Conservation (phyloP, 2,888 invertebrate species). For the Drosophila anomalipes region DNA sequence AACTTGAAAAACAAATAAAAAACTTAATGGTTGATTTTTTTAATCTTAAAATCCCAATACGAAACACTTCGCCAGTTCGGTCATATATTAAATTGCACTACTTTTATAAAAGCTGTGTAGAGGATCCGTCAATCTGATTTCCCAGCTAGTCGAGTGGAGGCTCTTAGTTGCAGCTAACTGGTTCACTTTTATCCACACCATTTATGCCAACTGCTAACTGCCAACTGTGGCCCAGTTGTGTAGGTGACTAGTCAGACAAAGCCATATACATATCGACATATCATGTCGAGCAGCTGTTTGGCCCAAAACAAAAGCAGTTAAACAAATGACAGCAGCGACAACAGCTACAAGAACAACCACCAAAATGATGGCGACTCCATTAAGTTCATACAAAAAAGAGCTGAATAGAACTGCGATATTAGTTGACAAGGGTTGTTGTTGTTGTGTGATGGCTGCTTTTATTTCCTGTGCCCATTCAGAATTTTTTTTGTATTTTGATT, state of each 20-base stretch:
- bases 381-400: constrained; percentile 46
- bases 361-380: constrained; percentile 62
- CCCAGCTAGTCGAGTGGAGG: neutral
- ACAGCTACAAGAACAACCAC: constrained; percentile 15
- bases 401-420: constrained; percentile 53
- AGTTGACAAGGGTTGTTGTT: constrained; percentile 56
- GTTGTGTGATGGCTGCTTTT: constrained; percentile 14
- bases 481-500: neutral
- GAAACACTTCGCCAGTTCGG: neutral
- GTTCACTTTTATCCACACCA: constrained; percentile 4
- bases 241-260: constrained; percentile 16
- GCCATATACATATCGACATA: constrained; percentile 47
- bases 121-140: constrained; percentile 3
- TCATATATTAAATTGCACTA: neutral
- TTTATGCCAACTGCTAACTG: constrained; percentile 12
- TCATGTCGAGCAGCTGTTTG: constrained; percentile 74
- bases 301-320: constrained; percentile 61
- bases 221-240: constrained; percentile 21
- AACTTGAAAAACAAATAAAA: neutral
- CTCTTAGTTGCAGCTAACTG: neutral
- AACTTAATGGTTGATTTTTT: neutral
- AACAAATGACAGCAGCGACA: constrained; percentile 50
- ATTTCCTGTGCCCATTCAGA: constrained; percentile 16
- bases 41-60: neutral
- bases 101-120: neutral